Conservation (phyloP, 1,140 invertebrate genomes). For the Epicauta chinensis region DNA sequence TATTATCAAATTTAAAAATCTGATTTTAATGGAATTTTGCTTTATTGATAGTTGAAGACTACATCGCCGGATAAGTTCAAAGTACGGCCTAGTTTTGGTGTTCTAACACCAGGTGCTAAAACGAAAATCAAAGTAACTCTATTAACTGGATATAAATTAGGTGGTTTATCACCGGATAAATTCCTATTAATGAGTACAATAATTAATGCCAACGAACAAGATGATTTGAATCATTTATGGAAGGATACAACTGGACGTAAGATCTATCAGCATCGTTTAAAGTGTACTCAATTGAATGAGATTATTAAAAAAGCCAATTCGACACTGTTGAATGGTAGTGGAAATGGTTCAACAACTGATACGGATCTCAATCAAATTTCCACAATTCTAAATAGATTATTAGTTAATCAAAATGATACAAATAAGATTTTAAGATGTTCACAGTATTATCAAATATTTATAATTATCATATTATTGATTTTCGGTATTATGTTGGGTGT, state of each 20-base stretch:
- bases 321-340: neutral
- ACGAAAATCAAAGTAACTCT: conserved; percentile 49
- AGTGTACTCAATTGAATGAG: conserved; percentile 41
- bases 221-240: conserved; percentile 55
- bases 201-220: conserved; percentile 45
- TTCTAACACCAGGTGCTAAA: conserved; percentile 53
- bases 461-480: conserved; percentile 24
- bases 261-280: conserved; percentile 46
- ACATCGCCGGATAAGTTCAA: conserved; percentile 81
- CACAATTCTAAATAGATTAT: conserved; percentile 21
- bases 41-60: conserved; percentile 59
- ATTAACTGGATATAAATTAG: conserved; percentile 49
- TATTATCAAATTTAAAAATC: conserved; percentile 6
- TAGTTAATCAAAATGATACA: conserved; percentile 26
- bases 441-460: conserved; percentile 27
- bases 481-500: conserved; percentile 19
- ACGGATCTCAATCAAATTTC: conserved; percentile 12
- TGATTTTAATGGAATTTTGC: conserved; percentile 1
- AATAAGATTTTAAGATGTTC: conserved; percentile 22
- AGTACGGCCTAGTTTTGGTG: conserved; percentile 77
- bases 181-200: conserved; percentile 64
- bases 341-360: conserved; percentile 15
- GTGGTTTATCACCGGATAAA: conserved; percentile 55
- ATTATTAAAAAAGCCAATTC: conserved; percentile 31
- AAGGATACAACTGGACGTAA: conserved; percentile 44